Evolutionary conservation across 2,113 vertebrate species (phyloP).

Genomic region (Albula goreensis): DNA sequence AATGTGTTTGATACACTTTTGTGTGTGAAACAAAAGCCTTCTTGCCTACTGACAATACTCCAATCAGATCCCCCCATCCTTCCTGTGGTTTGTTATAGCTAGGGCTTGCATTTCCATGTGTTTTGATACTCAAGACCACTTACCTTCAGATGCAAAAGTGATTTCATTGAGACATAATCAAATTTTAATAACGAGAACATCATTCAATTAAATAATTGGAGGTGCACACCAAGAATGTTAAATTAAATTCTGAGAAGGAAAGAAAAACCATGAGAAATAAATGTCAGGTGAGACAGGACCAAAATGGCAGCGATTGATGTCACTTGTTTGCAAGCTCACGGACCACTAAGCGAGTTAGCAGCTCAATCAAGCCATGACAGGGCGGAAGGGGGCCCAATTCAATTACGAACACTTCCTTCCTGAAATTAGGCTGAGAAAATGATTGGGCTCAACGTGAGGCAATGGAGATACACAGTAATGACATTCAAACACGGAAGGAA

Average conservation of each 20-base stretch:
- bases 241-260: constrained; percentile 31
- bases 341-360: constrained; percentile 19
- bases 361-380: constrained; percentile 13
- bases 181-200: constrained; percentile 35
- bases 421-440: not conserved
- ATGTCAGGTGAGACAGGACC: constrained; percentile 11
- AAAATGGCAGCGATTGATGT: constrained; percentile 13
- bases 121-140: constrained; percentile 8
- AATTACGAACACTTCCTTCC: not conserved
- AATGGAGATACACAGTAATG: not conserved
- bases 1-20: constrained; percentile 29
- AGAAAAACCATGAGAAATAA: constrained; percentile 7
- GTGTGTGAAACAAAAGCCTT: constrained; percentile 25
- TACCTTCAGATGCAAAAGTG: constrained; percentile 26
- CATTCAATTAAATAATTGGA: constrained; percentile 43
- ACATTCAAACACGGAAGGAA: constrained; percentile 25
- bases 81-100: constrained; percentile 36
- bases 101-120: constrained; percentile 37
- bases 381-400: not conserved
- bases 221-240: constrained; percentile 48
- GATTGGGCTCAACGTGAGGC: not conserved
- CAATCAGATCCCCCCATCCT: not conserved
- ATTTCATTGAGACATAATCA: constrained; percentile 24
- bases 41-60: constrained; percentile 12
- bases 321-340: not conserved